These are phyloP conservation scores for Lutraria rhynchaena DNA, from an alignment of 1,140 invertebrate species.

Conservation along the genomic window DNA sequence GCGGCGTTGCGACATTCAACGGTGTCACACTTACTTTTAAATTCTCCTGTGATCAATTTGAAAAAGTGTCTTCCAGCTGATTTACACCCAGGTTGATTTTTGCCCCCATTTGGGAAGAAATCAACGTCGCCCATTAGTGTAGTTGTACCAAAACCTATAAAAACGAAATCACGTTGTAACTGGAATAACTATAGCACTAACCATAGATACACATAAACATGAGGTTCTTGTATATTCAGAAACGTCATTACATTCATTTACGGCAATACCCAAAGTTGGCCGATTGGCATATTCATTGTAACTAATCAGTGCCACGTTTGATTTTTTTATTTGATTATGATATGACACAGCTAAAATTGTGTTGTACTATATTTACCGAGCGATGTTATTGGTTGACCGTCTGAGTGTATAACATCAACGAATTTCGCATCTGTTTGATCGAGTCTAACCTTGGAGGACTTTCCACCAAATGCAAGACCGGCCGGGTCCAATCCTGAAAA, in stretches of 20 bases:
- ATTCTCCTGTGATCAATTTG: conserved; percentile 46
- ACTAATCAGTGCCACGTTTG: not conserved
- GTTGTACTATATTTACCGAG: conserved; percentile 84
- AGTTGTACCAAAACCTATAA: conserved; percentile 87
- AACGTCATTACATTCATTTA: not conserved
- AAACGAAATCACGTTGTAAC: too few relatives aligned
- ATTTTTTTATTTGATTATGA: not conserved
- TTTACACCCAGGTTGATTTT: conserved; percentile 76
- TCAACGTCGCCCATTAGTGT: conserved; percentile 95
- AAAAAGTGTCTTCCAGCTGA: conserved; percentile 32
- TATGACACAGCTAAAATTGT: not conserved
- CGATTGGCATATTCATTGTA: not conserved
- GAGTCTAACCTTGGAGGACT: conserved; percentile 79
- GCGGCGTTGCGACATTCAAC: too few relatives aligned
- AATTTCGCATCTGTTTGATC: conserved; percentile 89
- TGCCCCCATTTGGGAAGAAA: conserved; percentile 86
- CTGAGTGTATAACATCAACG: conserved; percentile 97
- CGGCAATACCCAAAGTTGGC: not conserved
- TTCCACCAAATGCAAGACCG: conserved; percentile 86
- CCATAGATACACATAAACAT: too few relatives aligned
- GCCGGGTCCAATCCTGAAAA: conserved; percentile 87
- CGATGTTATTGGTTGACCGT: conserved; percentile 85
- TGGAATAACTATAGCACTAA: too few relatives aligned
- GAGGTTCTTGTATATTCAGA: not conserved
- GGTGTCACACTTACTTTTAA: conserved; percentile 50